A percentile compares a stretch with the other conserved stretches of the same genome.
Conservation (phyloP, 2,797 vertebrate genomes). For the Lophotriccus pileatus region DNA sequence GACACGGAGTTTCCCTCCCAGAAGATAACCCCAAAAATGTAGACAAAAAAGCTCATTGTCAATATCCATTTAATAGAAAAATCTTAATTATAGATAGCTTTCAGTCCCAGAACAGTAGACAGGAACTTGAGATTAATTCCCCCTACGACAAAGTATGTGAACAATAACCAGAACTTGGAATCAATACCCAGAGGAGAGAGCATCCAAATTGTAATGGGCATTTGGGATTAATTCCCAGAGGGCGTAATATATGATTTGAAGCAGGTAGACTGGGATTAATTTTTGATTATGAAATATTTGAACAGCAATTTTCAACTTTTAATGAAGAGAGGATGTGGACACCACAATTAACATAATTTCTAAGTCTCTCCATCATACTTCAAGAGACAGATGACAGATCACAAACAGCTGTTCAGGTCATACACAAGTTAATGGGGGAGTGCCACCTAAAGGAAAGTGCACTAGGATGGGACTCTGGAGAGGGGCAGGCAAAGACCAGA, state of each 20-base stretch:
- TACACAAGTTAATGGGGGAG: constrained; percentile 33
- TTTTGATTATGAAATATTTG: constrained; percentile 64
- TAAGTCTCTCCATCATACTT: background rate
- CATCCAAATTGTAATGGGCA: constrained; percentile 61
- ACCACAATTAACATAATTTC: constrained; percentile 42
- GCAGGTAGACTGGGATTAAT: constrained; percentile 64
- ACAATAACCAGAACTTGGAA: constrained; percentile 66
- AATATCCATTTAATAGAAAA: constrained; percentile 63
- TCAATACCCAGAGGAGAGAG: constrained; percentile 58
- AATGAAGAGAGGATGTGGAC: constrained; percentile 53
- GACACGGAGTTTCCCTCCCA: background rate
- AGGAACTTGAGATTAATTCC: constrained; percentile 66
- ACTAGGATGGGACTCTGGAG: background rate
- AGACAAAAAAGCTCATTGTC: background rate
- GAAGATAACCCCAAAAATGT: constrained; percentile 24
- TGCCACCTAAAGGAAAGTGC: constrained; percentile 37
- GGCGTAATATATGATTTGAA: constrained; percentile 43
- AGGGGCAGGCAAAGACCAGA: background rate
- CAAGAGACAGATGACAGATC: constrained; percentile 7
- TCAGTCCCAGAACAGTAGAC: constrained; percentile 57
- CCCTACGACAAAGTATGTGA: constrained; percentile 59
- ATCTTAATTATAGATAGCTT: constrained; percentile 69
- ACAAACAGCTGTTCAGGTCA: background rate
- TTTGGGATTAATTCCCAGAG: constrained; percentile 64
- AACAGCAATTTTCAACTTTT: constrained; percentile 56